A percentile compares a stretch with the other conserved stretches of the same genome.
These are phyloP conservation scores for Drosophila rhopaloa DNA, from an alignment of 1,140 invertebrate genomes.

Conservation along the genomic window DNA sequence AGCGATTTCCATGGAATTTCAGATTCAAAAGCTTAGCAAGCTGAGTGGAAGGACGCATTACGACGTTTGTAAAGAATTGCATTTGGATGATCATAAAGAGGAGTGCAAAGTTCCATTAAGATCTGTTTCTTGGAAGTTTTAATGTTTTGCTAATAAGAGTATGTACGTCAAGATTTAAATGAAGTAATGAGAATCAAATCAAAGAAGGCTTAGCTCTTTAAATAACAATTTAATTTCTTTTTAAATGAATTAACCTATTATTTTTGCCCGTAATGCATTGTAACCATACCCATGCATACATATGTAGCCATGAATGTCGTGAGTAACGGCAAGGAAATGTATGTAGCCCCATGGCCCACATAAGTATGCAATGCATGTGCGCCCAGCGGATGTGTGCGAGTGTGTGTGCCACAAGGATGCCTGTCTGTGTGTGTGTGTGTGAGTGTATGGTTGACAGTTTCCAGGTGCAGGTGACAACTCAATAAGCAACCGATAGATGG, in stretches of 20 bases:
- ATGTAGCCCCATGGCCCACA: conserved; percentile 22
- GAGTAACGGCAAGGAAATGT: background rate
- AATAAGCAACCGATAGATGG: conserved; percentile 17
- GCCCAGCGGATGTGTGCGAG: background rate
- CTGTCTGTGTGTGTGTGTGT: conserved; percentile 4
- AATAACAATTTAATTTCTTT: no score
- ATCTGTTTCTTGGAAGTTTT: no score
- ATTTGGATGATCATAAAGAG: no score
- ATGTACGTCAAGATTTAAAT: no score
- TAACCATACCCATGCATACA: background rate
- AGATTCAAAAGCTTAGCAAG: no score
- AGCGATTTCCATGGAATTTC: no score
- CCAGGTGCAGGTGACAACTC: conserved; percentile 37
- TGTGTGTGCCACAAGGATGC: background rate
- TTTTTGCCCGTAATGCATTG: background rate
- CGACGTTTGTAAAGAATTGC: no score
- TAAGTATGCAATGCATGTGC: conserved; percentile 22
- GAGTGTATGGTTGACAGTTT: conserved; percentile 1
- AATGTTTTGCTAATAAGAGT: no score
- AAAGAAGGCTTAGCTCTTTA: background rate
- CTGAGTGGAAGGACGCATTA: no score
- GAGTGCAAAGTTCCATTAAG: no score
- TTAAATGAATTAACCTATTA: no score
- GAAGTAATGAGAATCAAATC: no score
- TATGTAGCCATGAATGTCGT: background rate